phyloP scores from a whole-genome alignment of 2,113 vertebrate species.

The Prolemur simus region DNA sequence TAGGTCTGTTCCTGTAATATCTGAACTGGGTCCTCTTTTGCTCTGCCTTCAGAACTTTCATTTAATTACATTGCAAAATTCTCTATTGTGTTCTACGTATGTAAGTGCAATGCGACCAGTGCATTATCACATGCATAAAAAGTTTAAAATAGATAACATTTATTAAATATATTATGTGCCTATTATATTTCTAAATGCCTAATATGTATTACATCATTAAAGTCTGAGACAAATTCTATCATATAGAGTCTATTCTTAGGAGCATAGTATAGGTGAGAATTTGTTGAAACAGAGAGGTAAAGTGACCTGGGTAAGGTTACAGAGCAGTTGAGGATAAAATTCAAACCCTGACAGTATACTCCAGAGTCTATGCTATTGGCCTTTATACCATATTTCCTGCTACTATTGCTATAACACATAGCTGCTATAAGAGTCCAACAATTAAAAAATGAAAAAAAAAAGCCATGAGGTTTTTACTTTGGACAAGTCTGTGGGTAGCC shows the following conservation, averaged over 20 bases:
- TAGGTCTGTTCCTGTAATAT: not conserved
- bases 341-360: not conserved
- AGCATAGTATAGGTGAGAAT: not conserved
- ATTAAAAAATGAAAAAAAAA: not conserved
- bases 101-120: not conserved
- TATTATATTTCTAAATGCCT: not conserved
- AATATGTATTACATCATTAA: not conserved
- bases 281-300: not conserved
- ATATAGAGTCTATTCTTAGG: not conserved
- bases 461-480: not conserved
- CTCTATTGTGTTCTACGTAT: not conserved
- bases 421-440: not conserved
- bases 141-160: not conserved
- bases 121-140: not conserved
- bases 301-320: not conserved
- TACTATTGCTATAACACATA: not conserved
- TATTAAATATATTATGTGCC: not conserved
- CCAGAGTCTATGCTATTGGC: not conserved
- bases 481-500: not conserved
- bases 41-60: not conserved
- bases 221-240: not conserved
- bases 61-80: not conserved
- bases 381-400: not conserved
- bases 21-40: not conserved
- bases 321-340: not conserved